phyloP scores from a whole-genome alignment of 2,797 vertebrate genomes.

The Neosilurus mollespiculum region DNA sequence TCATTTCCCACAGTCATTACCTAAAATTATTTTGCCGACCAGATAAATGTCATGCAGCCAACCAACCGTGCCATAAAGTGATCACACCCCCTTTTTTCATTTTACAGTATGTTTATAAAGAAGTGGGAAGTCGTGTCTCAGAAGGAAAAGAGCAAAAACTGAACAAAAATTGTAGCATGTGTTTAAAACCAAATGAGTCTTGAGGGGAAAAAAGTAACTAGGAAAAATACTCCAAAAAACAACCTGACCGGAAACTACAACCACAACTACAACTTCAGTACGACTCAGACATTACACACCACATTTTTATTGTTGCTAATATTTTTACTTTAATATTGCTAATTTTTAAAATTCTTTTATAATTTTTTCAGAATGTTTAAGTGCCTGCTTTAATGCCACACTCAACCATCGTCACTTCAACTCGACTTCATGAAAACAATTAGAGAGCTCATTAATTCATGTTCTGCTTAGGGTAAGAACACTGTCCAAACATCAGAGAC shows the following conservation, averaged over 20 bases:
- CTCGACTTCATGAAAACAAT: conserved; percentile 59
- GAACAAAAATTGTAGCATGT: neutral
- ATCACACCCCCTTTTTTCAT: conserved; percentile 15
- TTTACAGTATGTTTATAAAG: conserved; percentile 4
- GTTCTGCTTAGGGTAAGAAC: conserved; percentile 27
- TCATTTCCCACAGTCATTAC: conserved; percentile 25
- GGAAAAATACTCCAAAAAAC: neutral
- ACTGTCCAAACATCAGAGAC: conserved; percentile 47
- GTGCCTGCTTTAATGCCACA: conserved; percentile 16
- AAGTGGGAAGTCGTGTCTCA: neutral
- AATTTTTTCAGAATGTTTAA: conserved; percentile 24
- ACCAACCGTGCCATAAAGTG: neutral
- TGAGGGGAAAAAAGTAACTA: neutral
- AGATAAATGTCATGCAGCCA: conserved; percentile 18
- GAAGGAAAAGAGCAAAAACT: conserved; percentile 5
- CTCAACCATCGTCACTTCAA: conserved; percentile 16
- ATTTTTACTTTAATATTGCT: neutral
- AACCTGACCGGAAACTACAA: neutral
- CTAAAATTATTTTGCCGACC: conserved; percentile 27
- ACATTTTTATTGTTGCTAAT: too few species aligned
- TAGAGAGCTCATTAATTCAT: conserved; percentile 55
- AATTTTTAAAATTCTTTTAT: neutral
- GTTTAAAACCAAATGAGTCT: neutral
- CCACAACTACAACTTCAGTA: neutral
- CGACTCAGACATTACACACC: neutral